Base-by-base conservation (phyloP, 2,888 invertebrate genomes). In the Nasonia oneida region DNA sequence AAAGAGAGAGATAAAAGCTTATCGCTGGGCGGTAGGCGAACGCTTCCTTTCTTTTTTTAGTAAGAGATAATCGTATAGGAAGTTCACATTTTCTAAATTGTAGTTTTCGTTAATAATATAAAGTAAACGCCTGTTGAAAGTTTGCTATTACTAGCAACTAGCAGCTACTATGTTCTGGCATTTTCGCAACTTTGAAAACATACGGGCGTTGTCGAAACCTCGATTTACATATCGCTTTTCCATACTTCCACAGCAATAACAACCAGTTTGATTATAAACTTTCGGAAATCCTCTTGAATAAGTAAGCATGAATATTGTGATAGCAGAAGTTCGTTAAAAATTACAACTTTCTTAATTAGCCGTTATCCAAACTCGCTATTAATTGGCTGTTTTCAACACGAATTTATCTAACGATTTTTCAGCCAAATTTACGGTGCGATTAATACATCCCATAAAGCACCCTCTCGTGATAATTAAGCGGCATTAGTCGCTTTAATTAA, bases 31-130 rank as follows among this genome's bases (percentile, higher is more conserved):
- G 67, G 23, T 71, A 37, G 39, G 53, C 61, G 29, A 71, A 15
- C 50, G 37, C 53, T 84, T 84, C 79, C 84, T 53, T 84, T 71
- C 53, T n/a, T 75, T 75, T 78, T 15, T 42, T 47, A 47, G 74
- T 64, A 47, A 64, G 4, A 15, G 8, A 53, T 61, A 57, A 61
- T 64, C 57, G 61, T 74, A 47, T 74, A 5, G 33, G 12, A 47
- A 33, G 42, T 74, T 64, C 6, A 29, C 29, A 29, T 39, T 39
- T n/a, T 39, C 1, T 23, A 14, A 71, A 42, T 80, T 57, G 2
- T 15, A n/a, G n/a, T 6, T 42, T 80, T 71, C 53, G 18, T 53
- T 50, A 23, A 1, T 33, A n/a, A 2, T 23, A 29, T 29, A 70
- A 23, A 57, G 10, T 64, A 64, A 64, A 64, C 12, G 57, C 6